Percentiles rank a stretch among this genome's conserved stretches.
Conservation (phyloP, 2,888 invertebrate species). For the Amiota mariae region DNA sequence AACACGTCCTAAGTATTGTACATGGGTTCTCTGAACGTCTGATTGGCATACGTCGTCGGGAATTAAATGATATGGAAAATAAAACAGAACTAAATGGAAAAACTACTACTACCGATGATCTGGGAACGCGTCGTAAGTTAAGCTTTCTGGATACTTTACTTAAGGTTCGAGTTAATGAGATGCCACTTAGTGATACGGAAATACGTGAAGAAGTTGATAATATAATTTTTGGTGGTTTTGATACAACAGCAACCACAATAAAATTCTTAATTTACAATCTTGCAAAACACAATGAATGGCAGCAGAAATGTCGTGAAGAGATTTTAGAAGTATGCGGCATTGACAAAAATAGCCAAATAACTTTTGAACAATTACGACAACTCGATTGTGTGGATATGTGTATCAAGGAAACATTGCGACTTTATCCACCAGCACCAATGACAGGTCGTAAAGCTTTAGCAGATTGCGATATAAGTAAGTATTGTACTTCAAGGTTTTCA, state of each 20-base stretch:
- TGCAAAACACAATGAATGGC: conserved; percentile 53
- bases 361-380: conserved; percentile 48
- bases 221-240: conserved; percentile 59
- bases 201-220: conserved; percentile 60
- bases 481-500: background rate
- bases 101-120: conserved; percentile 17
- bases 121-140: background rate
- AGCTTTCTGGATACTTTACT: conserved; percentile 50
- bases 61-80: conserved; percentile 40
- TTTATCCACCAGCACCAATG: conserved; percentile 60
- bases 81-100: background rate
- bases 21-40: conserved; percentile 55
- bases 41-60: conserved; percentile 27
- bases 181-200: conserved; percentile 42
- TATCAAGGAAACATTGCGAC: conserved; percentile 57
- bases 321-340: conserved; percentile 52
- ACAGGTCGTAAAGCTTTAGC: conserved; percentile 46
- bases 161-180: conserved; percentile 45
- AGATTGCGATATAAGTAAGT: conserved; percentile 54
- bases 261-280: conserved; percentile 59
- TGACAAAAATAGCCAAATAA: conserved; percentile 40
- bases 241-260: conserved; percentile 55
- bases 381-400: conserved; percentile 61
- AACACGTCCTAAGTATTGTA: conserved; percentile 36
- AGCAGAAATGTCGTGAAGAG: conserved; percentile 57